Conservation (phyloP, 2,113 vertebrate genomes). For the Myiagra hebetior region DNA sequence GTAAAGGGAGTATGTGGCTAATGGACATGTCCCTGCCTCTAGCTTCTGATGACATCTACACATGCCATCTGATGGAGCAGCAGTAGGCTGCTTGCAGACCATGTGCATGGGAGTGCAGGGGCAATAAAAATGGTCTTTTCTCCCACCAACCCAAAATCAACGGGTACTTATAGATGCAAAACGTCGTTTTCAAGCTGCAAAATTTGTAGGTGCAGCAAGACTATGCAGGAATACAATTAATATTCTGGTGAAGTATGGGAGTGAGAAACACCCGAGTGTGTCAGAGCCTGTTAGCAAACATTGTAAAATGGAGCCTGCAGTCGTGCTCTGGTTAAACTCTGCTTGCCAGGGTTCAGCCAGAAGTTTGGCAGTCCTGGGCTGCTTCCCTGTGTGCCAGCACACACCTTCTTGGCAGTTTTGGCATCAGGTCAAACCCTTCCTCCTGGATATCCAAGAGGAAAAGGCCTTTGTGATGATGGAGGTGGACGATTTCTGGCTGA, state of each 20-base stretch:
- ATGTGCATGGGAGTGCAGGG: not conserved
- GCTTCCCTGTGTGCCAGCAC: not conserved
- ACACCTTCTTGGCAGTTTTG: not conserved
- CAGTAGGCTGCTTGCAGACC: not conserved
- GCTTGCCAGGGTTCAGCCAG: not conserved
- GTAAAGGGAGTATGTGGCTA: not conserved
- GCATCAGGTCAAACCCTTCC: not conserved
- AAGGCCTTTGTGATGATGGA: not conserved
- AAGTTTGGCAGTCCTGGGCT: not conserved
- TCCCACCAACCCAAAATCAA: not conserved
- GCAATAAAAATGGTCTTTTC: not conserved
- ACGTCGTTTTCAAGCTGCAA: not conserved
- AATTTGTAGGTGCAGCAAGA: not conserved
- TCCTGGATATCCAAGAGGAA: not conserved
- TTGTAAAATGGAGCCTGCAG: not conserved
- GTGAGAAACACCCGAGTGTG: not conserved
- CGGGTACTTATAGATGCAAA: not conserved
- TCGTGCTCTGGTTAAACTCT: rapidly evolving
- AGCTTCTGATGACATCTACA: not conserved
- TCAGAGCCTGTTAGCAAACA: not conserved
- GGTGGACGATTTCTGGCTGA: not conserved
- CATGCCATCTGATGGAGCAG: not conserved
- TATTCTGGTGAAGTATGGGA: not conserved
- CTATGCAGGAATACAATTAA: not conserved
- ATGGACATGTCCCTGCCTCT: not conserved